Evolutionary conservation across 2,113 vertebrate species (phyloP).

Genomic region (Pteruthius melanotis): DNA sequence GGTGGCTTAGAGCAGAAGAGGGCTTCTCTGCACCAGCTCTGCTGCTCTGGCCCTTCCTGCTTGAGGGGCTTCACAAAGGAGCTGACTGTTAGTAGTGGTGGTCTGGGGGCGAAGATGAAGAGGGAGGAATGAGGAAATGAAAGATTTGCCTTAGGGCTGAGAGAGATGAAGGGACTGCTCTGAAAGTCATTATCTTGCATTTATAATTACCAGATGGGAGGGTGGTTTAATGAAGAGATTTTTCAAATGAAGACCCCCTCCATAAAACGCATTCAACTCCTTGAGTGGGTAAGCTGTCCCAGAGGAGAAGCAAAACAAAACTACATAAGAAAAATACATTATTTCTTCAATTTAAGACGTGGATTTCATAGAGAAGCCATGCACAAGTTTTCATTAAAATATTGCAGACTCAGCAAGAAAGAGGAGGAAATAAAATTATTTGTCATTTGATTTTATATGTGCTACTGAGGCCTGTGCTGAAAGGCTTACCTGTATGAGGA

Average conservation of each 20-base stretch:
- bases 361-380: not conserved
- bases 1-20: not conserved
- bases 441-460: not conserved
- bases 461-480: not conserved
- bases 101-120: not conserved
- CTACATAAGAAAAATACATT: not conserved
- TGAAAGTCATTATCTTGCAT: slow-evolving; percentile 32
- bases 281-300: not conserved
- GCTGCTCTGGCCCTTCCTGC: not conserved
- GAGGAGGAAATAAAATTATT: not conserved
- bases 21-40: not conserved
- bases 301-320: not conserved
- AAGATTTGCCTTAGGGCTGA: slow-evolving; percentile 40
- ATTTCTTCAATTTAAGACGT: not conserved
- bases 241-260: not conserved
- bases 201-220: slow-evolving; percentile 37
- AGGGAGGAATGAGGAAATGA: slow-evolving; percentile 21
- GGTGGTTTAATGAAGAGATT: not conserved
- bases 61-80: not conserved
- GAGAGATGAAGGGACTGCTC: not conserved
- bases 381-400: not conserved
- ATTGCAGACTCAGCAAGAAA: not conserved
- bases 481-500: not conserved
- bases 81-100: not conserved
- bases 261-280: not conserved